Evolutionary conservation across 2,113 vertebrate genomes (phyloP).

Genomic region (Patagioenas fasciata): DNA sequence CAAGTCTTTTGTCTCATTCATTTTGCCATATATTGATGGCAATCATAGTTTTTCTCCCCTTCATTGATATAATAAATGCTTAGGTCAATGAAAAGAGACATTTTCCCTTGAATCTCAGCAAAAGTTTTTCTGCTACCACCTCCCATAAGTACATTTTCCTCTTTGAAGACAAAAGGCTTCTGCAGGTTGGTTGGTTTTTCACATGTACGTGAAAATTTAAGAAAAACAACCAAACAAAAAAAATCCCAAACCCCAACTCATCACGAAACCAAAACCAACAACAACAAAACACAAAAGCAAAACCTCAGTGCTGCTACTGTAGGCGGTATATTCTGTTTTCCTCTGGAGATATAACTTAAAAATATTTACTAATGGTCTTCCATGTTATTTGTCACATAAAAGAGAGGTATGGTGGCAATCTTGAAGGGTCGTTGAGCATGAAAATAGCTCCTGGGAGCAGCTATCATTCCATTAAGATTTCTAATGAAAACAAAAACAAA

Average conservation of each 20-base stretch:
- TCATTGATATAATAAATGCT: neutral
- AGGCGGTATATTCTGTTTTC: neutral
- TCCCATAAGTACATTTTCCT: neutral
- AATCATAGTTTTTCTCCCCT: neutral
- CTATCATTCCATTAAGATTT: neutral
- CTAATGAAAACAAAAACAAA: neutral
- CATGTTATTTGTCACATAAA: neutral
- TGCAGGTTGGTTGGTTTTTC: neutral
- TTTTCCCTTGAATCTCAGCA: neutral
- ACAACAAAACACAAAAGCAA: neutral
- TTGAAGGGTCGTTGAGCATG: neutral
- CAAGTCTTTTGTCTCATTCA: neutral
- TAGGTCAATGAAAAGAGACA: neutral
- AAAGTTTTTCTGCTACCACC: neutral
- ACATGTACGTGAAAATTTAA: no score
- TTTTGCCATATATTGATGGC: neutral
- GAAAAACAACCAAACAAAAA: no score
- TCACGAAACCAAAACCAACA: no score
- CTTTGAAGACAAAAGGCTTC: neutral
- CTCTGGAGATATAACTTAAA: neutral
- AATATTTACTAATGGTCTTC: neutral
- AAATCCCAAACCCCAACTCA: no score
- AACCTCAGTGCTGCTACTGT: neutral
- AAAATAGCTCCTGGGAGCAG: neutral
- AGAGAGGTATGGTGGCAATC: neutral